These are phyloP conservation scores for Thalassarche chlororhynchos DNA, from an alignment of 2,113 vertebrate genomes.

Conservation along the genomic window DNA sequence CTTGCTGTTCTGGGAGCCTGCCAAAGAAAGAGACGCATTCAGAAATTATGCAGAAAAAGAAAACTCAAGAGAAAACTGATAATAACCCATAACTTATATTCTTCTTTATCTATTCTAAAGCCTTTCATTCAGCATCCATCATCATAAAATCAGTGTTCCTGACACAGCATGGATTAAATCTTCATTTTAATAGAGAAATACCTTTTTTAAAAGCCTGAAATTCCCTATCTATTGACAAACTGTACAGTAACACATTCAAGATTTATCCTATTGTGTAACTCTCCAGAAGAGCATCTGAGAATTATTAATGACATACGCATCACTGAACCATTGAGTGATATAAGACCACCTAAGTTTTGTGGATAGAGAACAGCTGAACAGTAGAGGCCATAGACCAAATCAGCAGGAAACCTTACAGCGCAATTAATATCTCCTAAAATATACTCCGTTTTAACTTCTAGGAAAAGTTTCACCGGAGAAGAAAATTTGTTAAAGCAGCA, in stretches of 20 bases:
- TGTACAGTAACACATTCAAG: background rate
- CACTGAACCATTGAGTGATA: background rate
- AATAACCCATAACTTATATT: background rate
- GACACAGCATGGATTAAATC: background rate
- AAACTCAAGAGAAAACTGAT: background rate
- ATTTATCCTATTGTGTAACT: background rate
- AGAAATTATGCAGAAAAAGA: background rate
- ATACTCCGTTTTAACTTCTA: background rate
- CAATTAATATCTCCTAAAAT: background rate
- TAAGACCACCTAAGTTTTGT: background rate
- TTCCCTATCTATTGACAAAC: background rate
- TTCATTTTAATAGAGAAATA: background rate
- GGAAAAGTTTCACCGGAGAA: background rate
- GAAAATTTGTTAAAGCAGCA: background rate
- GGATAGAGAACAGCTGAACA: background rate
- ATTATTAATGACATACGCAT: background rate
- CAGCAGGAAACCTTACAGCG: background rate
- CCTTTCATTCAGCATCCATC: background rate
- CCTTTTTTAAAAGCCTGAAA: background rate
- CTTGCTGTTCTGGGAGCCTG: constrained; percentile 1
- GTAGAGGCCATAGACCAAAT: background rate
- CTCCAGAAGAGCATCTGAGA: background rate
- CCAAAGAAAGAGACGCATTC: background rate
- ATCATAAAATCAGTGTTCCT: background rate
- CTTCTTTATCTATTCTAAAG: background rate